Evolutionary conservation across 2,113 vertebrate genomes (phyloP).

Genomic region (Antennarius striatus): DNA sequence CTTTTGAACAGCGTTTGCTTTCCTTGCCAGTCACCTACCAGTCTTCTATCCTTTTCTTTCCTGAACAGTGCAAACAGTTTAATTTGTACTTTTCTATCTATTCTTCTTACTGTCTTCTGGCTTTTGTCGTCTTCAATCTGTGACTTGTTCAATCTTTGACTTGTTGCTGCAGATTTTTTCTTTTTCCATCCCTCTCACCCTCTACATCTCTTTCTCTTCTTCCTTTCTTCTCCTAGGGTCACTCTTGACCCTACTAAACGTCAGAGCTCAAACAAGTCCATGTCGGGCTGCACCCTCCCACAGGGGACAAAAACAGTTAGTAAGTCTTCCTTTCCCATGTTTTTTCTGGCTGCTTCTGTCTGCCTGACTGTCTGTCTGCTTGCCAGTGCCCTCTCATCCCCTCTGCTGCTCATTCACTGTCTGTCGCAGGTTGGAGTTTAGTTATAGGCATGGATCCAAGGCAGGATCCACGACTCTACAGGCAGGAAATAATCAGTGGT

Average conservation of each 20-base stretch:
- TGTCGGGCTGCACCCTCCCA: constrained; percentile 92
- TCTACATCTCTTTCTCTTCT: constrained; percentile 64
- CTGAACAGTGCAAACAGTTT: constrained; percentile 44
- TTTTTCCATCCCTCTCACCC: constrained; percentile 56
- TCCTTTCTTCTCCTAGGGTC: constrained; percentile 85
- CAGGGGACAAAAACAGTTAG: constrained; percentile 97
- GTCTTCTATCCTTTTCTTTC: constrained; percentile 46
- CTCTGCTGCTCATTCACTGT: constrained; percentile 28
- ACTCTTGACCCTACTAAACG: constrained; percentile 98
- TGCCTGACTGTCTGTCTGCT: constrained; percentile 50
- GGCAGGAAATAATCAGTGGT: background rate
- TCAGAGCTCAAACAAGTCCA: constrained; percentile 94
- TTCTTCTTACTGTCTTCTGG: constrained; percentile 38
- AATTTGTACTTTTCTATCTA: constrained; percentile 36
- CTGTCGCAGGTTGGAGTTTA: constrained; percentile 44
- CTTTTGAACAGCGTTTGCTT: constrained; percentile 68
- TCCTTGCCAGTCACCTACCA: constrained; percentile 70
- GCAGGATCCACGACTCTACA: constrained; percentile 27
- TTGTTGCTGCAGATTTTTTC: constrained; percentile 38
- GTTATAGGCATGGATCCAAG: constrained; percentile 17
- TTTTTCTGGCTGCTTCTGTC: constrained; percentile 72
- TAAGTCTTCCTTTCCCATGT: constrained; percentile 84
- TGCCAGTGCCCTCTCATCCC: constrained; percentile 31
- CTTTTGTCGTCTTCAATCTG: constrained; percentile 29
- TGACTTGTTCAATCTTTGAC: constrained; percentile 41